Percentiles rank a stretch among this genome's conserved stretches.
These are phyloP conservation scores for Limnephilus rhombicus DNA, from an alignment of 2,888 invertebrate genomes.

Conservation along the genomic window DNA sequence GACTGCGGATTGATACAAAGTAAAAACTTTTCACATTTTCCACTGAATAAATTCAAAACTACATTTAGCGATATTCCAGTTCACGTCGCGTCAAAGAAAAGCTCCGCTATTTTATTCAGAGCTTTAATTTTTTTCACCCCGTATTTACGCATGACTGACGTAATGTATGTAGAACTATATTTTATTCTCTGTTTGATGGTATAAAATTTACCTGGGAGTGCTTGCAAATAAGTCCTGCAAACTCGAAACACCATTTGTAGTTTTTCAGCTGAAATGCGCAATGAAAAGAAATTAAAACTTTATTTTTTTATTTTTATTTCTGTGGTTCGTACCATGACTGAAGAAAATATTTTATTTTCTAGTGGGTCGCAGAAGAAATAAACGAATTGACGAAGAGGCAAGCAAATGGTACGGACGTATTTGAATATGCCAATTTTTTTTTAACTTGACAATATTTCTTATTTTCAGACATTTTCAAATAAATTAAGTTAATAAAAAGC, in stretches of 20 bases:
- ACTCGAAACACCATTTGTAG: background rate
- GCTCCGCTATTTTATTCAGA: background rate
- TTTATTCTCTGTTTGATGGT: background rate
- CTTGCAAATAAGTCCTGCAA: background rate
- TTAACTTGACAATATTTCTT: too few species aligned
- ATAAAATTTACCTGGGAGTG: background rate
- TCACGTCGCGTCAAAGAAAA: slow-evolving; percentile 17
- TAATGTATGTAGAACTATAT: background rate
- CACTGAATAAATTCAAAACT: background rate
- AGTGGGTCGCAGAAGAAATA: too few species aligned
- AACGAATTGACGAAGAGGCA: too few species aligned
- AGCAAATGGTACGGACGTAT: too few species aligned
- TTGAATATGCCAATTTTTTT: too few species aligned
- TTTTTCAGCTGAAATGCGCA: background rate
- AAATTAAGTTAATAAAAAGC: too few species aligned
- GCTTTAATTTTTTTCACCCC: slow-evolving; percentile 8
- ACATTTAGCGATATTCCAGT: slow-evolving; percentile 17
- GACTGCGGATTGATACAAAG: background rate
- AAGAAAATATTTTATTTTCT: too few species aligned
- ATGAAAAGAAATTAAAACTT: background rate
- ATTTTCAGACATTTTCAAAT: too few species aligned
- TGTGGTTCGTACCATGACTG: too few species aligned
- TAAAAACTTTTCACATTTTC: background rate
- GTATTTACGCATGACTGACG: slow-evolving; percentile 10
- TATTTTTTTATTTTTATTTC: background rate